Evolutionary conservation across 2,113 vertebrate species (phyloP), one percentile per base, ranked within the genome.

Genomic region (Sinosuthora webbiana): DNA sequence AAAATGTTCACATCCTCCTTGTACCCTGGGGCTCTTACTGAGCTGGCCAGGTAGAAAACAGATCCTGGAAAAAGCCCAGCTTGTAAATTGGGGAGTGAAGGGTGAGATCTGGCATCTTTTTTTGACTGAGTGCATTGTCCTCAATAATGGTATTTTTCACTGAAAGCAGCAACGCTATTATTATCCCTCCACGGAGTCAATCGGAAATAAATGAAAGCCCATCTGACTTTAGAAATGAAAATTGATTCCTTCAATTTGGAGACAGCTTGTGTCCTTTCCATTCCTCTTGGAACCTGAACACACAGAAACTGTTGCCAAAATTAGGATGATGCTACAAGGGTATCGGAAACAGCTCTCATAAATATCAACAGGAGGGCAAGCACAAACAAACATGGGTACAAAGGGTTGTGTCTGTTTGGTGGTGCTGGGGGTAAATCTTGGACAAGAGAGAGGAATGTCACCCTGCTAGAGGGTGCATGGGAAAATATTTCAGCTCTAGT

Each of bases 171-270:
- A 89, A 63, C 6, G 12, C 76, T 83, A 10, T 94, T 92, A 76
- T 94, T 93, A 83, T 83, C 68, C 65, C 68, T 94, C 81, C 35
- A 25, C 28, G 79, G 82, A 94, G 78, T 90, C 85, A 89, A 82
- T 76, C 83, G 47, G 83, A 87, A 88, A 64, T 84, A 93, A 94
- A 80, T 87, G 80, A 92, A 94, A 92, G 67, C 67, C 85, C 86
- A 35, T 45, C 68, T 90, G 70, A 87, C 64, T 95, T 94, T 42
- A 87, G 76, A 77, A 95, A 95, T 82, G 37, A 95, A 94, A 97
- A 96, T 41, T 69, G 82, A 93, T 96, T 94, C 86, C 71, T 91
- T 93, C 87, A 75, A 4, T 95, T 93, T 94, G 78, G 90, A 93
- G 92, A 45, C 78, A 79, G 83, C 64, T 82, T 82, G 60, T 55